These are phyloP conservation scores for Philereme vetulata DNA, from an alignment of 2,888 invertebrate species.

Conservation along the genomic window DNA sequence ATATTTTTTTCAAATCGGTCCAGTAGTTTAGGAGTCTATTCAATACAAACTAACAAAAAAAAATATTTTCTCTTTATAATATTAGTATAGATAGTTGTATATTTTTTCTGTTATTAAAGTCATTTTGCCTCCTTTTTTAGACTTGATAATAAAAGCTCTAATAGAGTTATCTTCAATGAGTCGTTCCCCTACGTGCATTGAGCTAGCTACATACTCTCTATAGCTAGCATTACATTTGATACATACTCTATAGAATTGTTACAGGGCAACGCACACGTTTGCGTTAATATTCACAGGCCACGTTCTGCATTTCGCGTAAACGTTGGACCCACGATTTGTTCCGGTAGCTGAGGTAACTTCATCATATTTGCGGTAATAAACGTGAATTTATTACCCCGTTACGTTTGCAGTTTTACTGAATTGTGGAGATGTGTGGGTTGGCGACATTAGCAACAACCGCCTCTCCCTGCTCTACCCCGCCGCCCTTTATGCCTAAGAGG, in stretches of 20 bases:
- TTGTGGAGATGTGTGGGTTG: slow-evolving; percentile 71
- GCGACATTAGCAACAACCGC: slow-evolving; percentile 67
- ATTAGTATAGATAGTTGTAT: no score
- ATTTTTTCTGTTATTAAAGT: no score
- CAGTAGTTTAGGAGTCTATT: no score
- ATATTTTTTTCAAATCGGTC: no score
- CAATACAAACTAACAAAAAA: no score
- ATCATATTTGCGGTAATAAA: slow-evolving; percentile 78
- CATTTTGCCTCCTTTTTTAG: no score
- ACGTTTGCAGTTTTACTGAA: slow-evolving; percentile 80
- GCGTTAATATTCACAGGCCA: slow-evolving; percentile 70
- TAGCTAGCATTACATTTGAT: background rate
- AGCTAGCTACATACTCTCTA: background rate
- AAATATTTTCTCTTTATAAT: no score
- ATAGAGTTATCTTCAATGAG: no score
- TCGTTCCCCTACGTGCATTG: no score
- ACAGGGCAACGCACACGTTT: slow-evolving; percentile 60
- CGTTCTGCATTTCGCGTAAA: slow-evolving; percentile 62
- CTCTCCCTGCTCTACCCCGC: slow-evolving; percentile 42
- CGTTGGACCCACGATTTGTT: slow-evolving; percentile 69
- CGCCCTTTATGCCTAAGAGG: slow-evolving; percentile 32
- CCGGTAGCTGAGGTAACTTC: slow-evolving; percentile 69
- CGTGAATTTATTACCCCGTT: slow-evolving; percentile 79
- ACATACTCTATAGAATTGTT: slow-evolving; percentile 51
- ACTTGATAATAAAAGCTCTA: no score